Evolutionary conservation across 2,797 vertebrate genomes (phyloP).

Genomic region (Chaetophractus vellerosus): DNA sequence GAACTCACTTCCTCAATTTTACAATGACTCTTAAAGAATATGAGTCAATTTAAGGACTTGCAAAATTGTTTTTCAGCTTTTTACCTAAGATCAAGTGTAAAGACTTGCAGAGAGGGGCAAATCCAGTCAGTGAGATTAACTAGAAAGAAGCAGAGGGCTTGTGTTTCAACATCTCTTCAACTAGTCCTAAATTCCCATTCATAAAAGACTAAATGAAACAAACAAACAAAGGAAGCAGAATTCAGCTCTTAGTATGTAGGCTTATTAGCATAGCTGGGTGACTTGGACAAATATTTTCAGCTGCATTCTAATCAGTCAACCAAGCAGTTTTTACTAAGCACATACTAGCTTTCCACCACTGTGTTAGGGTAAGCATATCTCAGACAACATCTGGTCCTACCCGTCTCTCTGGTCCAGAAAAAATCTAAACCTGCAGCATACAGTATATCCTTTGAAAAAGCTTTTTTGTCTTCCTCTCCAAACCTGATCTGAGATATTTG

Average conservation of each 20-base stretch:
- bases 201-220: conserved; percentile 52
- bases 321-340: conserved; percentile 66
- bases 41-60: background rate
- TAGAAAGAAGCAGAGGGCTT: background rate
- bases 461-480: background rate
- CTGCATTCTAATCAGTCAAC: conserved; percentile 5
- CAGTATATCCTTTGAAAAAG: conserved; percentile 16
- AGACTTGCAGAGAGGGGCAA: conserved; percentile 1
- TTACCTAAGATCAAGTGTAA: background rate
- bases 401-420: conserved; percentile 38
- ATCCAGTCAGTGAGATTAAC: background rate
- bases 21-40: background rate
- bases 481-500: conserved; percentile 33
- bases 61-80: background rate
- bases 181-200: background rate
- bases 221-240: background rate
- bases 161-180: background rate
- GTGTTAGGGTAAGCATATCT: background rate
- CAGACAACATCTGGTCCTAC: background rate
- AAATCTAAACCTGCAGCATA: background rate
- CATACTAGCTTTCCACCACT: conserved; percentile 36
- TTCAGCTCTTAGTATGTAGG: background rate
- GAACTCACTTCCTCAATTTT: background rate
- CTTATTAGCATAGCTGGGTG: background rate
- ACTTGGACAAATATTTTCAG: conserved; percentile 38